phyloP scores from a whole-genome alignment of 2,113 vertebrate species.

The Pluvialis apricaria region DNA sequence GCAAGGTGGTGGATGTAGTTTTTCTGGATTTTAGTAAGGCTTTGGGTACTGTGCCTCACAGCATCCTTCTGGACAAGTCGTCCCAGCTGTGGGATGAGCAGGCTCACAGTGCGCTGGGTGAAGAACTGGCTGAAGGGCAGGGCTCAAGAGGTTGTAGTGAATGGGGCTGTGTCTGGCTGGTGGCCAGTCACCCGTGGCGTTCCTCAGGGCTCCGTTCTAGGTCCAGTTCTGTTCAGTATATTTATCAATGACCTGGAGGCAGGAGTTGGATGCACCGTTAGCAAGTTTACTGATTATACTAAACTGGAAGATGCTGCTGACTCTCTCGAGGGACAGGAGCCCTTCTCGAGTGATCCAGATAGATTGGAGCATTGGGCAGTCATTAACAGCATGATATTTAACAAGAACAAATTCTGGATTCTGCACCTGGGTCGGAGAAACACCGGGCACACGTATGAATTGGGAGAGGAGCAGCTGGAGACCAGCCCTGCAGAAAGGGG shows the following conservation, averaged over 20 bases:
- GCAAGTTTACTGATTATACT: no score
- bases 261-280: background rate
- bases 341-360: background rate
- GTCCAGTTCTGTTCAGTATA: background rate
- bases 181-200: rapidly evolving
- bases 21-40: background rate
- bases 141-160: background rate
- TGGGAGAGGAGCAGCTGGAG: background rate
- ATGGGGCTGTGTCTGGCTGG: background rate
- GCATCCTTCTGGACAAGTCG: background rate
- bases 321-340: background rate
- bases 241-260: background rate
- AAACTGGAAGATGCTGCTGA: background rate
- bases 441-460: background rate
- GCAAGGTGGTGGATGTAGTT: background rate
- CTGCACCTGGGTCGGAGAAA: no score
- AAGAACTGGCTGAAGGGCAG: background rate
- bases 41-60: background rate
- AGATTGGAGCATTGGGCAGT: background rate
- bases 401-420: background rate
- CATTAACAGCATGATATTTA: background rate
- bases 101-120: background rate
- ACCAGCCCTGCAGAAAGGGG: background rate
- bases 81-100: background rate
- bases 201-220: background rate